Percentiles rank a stretch among this genome's conserved stretches.
phyloP scores from a whole-genome alignment of 2,113 vertebrate species.

The Ameiurus melas region DNA sequence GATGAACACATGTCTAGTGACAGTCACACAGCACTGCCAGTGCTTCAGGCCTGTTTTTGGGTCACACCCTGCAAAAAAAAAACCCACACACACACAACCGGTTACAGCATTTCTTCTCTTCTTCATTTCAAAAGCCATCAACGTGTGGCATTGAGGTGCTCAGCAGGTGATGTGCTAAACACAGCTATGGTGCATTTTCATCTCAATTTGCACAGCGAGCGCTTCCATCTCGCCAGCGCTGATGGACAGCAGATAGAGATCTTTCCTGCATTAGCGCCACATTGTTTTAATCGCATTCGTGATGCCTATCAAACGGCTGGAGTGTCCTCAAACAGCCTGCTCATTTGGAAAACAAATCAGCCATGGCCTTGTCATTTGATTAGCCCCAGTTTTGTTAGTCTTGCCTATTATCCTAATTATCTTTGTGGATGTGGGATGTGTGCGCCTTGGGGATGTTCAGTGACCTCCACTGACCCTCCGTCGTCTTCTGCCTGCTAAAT shows the following conservation, averaged over 20 bases:
- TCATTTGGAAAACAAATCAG: slow-evolving; percentile 72
- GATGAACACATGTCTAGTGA: slow-evolving; percentile 39
- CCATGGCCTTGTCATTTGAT: slow-evolving; percentile 68
- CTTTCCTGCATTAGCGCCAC: slow-evolving; percentile 65
- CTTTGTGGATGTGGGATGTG: slow-evolving; percentile 41
- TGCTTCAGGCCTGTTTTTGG: slow-evolving; percentile 38
- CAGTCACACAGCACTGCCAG: not conserved
- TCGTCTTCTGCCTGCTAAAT: slow-evolving; percentile 32
- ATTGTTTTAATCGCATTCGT: slow-evolving; percentile 69
- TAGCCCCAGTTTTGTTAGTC: slow-evolving; percentile 65
- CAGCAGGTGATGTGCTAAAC: slow-evolving; percentile 41
- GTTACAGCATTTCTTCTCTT: slow-evolving; percentile 12
- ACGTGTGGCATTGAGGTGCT: slow-evolving; percentile 37
- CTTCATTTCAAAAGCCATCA: slow-evolving; percentile 20
- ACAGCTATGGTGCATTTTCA: slow-evolving; percentile 21
- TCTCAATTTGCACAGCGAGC: slow-evolving; percentile 30
- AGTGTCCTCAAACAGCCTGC: slow-evolving; percentile 64
- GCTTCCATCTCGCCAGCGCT: slow-evolving; percentile 44
- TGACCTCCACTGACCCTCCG: slow-evolving; percentile 46
- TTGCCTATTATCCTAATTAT: slow-evolving; percentile 71
- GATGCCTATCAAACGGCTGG: slow-evolving; percentile 69
- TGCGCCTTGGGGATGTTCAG: slow-evolving; percentile 31
- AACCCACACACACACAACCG: not conserved
- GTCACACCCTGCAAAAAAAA: slow-evolving; percentile 45
- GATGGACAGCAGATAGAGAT: slow-evolving; percentile 43